phyloP scores from a whole-genome alignment of 2,888 invertebrate species.

The Tuta absoluta region DNA sequence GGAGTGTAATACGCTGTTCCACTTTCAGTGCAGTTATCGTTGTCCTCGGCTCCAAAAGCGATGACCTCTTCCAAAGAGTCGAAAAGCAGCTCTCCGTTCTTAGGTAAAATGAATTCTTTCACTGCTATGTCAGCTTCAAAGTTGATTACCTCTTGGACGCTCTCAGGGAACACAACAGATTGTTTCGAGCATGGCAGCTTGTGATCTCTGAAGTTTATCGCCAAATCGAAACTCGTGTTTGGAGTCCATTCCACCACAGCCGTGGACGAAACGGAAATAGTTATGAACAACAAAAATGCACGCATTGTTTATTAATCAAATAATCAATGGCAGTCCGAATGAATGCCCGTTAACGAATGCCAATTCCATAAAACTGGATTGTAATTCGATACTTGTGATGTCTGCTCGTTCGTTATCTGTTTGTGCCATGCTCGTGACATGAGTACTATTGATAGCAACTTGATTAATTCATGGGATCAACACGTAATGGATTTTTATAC shows the following conservation, averaged over 20 bases:
- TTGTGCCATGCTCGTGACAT: not conserved
- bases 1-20: conserved; percentile 59
- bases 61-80: conserved; percentile 43
- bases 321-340: conserved; percentile 34
- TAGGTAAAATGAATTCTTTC: conserved; percentile 62
- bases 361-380: conserved; percentile 44
- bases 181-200: conserved; percentile 68
- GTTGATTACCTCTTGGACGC: conserved; percentile 50
- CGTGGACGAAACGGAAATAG: conserved; percentile 43
- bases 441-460: not conserved
- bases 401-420: conserved; percentile 60
- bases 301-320: conserved; percentile 27
- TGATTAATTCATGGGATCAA: not conserved
- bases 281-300: conserved; percentile 25
- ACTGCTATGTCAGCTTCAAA: conserved; percentile 52
- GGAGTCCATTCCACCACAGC: conserved; percentile 65
- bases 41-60: conserved; percentile 49
- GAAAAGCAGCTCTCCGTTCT: conserved; percentile 63
- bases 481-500: too few species aligned
- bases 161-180: conserved; percentile 64
- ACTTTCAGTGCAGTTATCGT: conserved; percentile 50
- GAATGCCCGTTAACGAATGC: conserved; percentile 49
- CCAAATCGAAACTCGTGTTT: conserved; percentile 61
- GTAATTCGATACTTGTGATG: conserved; percentile 64
- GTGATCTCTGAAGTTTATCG: conserved; percentile 59